These are phyloP conservation scores for Styela plicata DNA, from an alignment of 23 tunicate genomes.

Conservation along the genomic window DNA sequence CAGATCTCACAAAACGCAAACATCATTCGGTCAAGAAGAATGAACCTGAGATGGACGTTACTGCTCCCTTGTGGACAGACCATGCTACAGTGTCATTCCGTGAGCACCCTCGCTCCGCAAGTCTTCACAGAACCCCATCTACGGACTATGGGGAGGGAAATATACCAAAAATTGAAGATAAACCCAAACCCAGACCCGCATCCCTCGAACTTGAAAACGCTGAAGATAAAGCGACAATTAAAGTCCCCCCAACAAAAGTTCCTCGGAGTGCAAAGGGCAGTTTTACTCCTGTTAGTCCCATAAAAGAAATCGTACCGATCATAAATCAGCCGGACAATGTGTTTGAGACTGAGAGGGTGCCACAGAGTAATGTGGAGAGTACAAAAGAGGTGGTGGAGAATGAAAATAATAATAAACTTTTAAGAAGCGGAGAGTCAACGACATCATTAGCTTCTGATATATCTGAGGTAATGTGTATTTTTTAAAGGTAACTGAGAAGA, in stretches of 20 bases:
- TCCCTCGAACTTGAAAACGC: not conserved
- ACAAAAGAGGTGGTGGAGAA: not conserved
- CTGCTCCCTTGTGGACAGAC: constrained; percentile 39
- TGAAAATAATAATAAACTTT: not conserved
- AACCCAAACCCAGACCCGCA: not conserved
- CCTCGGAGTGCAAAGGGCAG: constrained; percentile 19
- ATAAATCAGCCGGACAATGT: not conserved
- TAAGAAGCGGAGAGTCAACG: not conserved
- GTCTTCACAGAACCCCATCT: not conserved
- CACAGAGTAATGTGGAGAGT: not conserved
- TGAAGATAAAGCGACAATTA: not conserved
- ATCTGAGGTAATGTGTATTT: constrained; percentile 29
- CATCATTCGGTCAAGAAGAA: constrained; percentile 18
- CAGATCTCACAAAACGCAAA: constrained; percentile 14
- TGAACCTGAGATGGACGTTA: constrained; percentile 28
- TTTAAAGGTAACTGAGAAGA: too few species aligned
- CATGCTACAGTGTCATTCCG: constrained; percentile 2
- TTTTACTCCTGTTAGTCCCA: constrained; percentile 15
- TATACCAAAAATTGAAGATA: not conserved
- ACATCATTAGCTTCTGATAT: constrained; percentile 13
- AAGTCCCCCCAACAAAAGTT: constrained; percentile 18
- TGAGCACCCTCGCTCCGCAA: constrained; percentile 13
- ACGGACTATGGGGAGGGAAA: not conserved
- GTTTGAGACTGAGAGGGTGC: not conserved
- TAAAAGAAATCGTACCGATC: not conserved